Evolutionary conservation across 2,113 vertebrate species (phyloP).

Genomic region (Sphyrna mokarran): DNA sequence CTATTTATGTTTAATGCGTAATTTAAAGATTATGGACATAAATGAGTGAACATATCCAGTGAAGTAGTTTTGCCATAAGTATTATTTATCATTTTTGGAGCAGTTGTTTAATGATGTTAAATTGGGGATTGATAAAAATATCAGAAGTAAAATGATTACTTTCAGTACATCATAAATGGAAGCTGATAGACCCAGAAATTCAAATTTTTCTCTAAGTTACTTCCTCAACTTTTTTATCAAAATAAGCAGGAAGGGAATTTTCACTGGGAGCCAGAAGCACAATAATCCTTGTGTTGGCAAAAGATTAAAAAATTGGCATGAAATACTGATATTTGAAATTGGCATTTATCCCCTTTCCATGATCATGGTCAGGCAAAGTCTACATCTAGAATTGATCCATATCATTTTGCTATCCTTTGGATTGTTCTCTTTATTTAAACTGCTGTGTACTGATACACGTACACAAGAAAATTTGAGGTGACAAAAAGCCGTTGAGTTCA

Average conservation of each 20-base stretch:
- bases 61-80: not conserved
- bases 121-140: not conserved
- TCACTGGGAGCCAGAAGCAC: too few relatives aligned
- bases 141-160: not conserved
- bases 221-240: too few relatives aligned
- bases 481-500: not conserved
- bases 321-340: too few relatives aligned
- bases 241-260: too few relatives aligned
- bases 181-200: too few relatives aligned
- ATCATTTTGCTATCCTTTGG: not conserved
- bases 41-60: not conserved
- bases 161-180: not conserved
- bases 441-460: not conserved
- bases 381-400: not conserved
- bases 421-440: not conserved
- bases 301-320: too few relatives aligned
- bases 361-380: not conserved
- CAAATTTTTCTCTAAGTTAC: too few relatives aligned
- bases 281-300: too few relatives aligned
- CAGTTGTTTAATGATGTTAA: not conserved
- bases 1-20: not conserved
- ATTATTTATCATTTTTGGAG: not conserved
- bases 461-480: not conserved
- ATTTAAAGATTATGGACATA: not conserved
- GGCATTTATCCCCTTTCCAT: not conserved